Percentiles rank a stretch among this genome's conserved stretches.
Conservation (phyloP, 2,888 invertebrate genomes). For the Lepetodrilus schrolli region DNA sequence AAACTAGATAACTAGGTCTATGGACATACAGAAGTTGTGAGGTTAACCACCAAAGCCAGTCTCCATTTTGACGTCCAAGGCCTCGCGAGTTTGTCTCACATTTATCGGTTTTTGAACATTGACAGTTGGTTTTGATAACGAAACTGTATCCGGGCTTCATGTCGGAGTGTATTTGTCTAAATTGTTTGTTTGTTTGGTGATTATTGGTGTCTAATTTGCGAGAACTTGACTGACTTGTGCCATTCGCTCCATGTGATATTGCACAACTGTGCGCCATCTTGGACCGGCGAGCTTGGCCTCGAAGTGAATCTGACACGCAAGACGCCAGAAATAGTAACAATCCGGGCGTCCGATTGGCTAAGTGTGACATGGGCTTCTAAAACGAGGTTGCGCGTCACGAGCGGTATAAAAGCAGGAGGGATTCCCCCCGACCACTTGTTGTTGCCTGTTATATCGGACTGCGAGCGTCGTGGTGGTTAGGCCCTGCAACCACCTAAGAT, state of each 20-base stretch:
- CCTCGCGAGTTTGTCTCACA: not conserved
- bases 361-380: conserved; percentile 38
- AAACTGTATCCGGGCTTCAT: not conserved
- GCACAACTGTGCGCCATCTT: conserved; percentile 38
- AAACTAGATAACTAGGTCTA: not conserved
- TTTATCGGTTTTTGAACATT: not conserved
- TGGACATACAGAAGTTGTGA: not conserved
- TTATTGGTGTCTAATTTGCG: not conserved
- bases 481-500: conserved; percentile 65
- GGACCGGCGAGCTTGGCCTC: conserved; percentile 2
- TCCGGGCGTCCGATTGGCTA: conserved; percentile 49
- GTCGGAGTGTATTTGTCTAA: not conserved
- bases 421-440: conserved; percentile 63
- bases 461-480: conserved; percentile 63
- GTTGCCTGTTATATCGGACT: conserved; percentile 66
- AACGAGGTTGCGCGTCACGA: conserved; percentile 54
- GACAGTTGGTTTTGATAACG: not conserved
- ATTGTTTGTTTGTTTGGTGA: not conserved
- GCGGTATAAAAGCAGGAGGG: conserved; percentile 59
- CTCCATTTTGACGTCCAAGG: not conserved
- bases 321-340: conserved; percentile 47
- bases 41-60: not conserved
- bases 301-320: conserved; percentile 31
- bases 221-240: not conserved
- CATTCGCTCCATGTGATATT: conserved; percentile 24